Evolutionary conservation across 1,140 invertebrate genomes (phyloP), one percentile per base, ranked within the genome.

Genomic region (Panulirus ornatus): DNA sequence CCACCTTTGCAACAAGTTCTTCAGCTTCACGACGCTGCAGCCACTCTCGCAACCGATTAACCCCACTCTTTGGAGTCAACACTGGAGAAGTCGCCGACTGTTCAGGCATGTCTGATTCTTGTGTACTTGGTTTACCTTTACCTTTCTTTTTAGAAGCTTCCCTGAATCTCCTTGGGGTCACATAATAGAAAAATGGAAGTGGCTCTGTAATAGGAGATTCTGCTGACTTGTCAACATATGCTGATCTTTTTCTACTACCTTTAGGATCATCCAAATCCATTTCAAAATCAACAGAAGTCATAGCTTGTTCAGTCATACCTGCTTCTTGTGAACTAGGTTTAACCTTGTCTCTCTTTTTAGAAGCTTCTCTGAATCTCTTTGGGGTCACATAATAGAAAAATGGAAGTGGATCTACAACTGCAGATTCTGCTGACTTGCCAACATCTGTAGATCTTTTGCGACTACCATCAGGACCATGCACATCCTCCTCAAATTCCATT

Each of bases 301-400:
- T 66, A n/a, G n/a, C n/a, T n/a, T 75, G 44, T 58, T 79, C n/a
- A 81, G 76, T 27, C 44, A 54, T 30, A 51, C 38, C n/a, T 22
- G 40, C 9, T 34, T 42, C 75, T 34, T 91, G 81, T n/a, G n/a
- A n/a, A 22, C 36, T 34, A 16, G 42, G n/a, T 36, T 79, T 54
- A 11, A 30, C 42, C 27, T 84, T 70, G 8, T 71, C 40, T 75
- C 47, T 73, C 66, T 85, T 73, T 30, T 30, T 76, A 30, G 58
- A 66, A 19, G n/a, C 30, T 5, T 66, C 58, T 11, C 63, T 34
- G 51, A 92, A 78, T 38, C 73, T 83, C 58, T 91, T 90, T 19
- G 91, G 91, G 14, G 91, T 92, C 0, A 92, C 85, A 78, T 92
- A 92, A 70, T 91, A 92, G n/a, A 92, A 90, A 42, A 92, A 92